phyloP scores from a whole-genome alignment of 2,888 invertebrate species.

The Galerucella nymphaeae region DNA sequence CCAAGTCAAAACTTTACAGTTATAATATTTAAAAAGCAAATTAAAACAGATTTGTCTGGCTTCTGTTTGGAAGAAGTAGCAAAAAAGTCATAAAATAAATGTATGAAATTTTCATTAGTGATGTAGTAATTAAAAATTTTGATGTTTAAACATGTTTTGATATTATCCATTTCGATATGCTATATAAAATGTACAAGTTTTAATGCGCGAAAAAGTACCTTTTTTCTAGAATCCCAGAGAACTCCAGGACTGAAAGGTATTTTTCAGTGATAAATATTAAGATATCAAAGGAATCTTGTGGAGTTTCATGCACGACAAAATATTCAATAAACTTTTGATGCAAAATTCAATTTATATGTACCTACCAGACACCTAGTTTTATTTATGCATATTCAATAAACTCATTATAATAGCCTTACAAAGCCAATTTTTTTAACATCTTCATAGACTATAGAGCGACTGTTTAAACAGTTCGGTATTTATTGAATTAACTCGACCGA shows the following conservation, averaged over 20 bases:
- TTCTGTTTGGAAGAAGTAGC: not conserved
- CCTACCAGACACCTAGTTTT: no score
- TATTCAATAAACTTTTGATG: no score
- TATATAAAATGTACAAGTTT: no score
- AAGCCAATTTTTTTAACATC: conserved; percentile 2
- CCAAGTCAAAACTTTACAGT: conserved; percentile 3
- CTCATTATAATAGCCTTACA: not conserved
- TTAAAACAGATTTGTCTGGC: not conserved
- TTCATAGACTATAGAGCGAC: not conserved
- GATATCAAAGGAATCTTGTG: no score
- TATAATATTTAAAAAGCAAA: not conserved
- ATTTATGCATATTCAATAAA: no score
- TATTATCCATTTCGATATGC: not conserved
- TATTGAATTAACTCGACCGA: conserved; percentile 1
- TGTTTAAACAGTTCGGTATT: not conserved
- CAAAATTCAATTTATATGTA: no score
- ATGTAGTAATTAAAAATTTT: not conserved
- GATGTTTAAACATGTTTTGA: not conserved
- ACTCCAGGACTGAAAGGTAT: no score
- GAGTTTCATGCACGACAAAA: no score
- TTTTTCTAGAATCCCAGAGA: no score
- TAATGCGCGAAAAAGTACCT: no score
- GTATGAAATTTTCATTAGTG: not conserved
- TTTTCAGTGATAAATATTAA: no score
- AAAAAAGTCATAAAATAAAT: not conserved